Evolutionary conservation across 1,140 invertebrate genomes (phyloP), one percentile per base, ranked within the genome.

Genomic region (Zaprionus camerounensis): DNA sequence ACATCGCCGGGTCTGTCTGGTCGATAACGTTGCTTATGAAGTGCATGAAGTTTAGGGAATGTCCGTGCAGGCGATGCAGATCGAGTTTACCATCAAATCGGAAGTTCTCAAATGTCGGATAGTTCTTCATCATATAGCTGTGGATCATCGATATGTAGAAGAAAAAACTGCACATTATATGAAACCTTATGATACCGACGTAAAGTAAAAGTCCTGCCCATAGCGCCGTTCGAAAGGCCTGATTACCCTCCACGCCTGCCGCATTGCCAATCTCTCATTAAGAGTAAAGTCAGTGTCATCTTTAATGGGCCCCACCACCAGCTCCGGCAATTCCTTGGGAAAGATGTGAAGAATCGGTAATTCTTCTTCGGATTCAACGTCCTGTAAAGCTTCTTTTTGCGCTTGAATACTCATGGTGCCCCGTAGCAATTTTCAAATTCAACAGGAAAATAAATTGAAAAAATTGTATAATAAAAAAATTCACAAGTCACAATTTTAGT

Each of bases 21-120:
- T 87, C 71, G 26, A 88, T 88, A 12, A 88, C 31, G 15, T 20
- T 34, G 13, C 81, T 64, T 7, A 84, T n/a, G n/a, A 78, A 87
- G 20, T 62, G 68, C 17, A 87, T 64, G 24, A 87, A 75, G 0
- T 15, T 38, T 12, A 64, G 13, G 0, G 78, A 67, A 73, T 88
- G 84, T 0, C n/a, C 31, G 44, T 87, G 84, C 20, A 87, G 56
- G 15, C 34, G 28, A 7, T 62, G 46, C 7, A 84, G 38, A 38
- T 88, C 67, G 1, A 87, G 34, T 17, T 81, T 62, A 0, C 26
- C 38, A 3, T 17, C 17, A 0, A 15, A 9, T 0, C 31, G 31
- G 17, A 87, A 87, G 44, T 62, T 72, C 2, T 59, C 36, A n/a
- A 83, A 76, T 2, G 55, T 26, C 28, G 6, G 28, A 36, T 63